phyloP scores from a whole-genome alignment of 2,113 vertebrate species.

The Cryptomyrus ogoouensis region DNA sequence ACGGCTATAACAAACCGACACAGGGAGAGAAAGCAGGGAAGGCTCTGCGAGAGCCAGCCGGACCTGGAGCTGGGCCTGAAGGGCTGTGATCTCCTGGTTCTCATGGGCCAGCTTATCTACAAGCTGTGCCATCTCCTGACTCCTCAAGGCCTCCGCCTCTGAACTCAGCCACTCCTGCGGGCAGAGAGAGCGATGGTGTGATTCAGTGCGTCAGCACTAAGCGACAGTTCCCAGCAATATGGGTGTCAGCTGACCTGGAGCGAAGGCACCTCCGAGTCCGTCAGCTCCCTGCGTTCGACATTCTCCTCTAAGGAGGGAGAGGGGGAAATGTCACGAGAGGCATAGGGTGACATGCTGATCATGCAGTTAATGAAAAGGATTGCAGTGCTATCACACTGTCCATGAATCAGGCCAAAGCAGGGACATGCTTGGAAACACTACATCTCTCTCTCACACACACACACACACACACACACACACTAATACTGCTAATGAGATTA shows the following conservation, averaged over 20 bases:
- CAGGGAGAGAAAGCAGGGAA: background rate
- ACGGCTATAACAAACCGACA: background rate
- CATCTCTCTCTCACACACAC: background rate
- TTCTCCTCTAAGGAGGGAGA: slow-evolving; percentile 28
- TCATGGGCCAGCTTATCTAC: slow-evolving; percentile 83
- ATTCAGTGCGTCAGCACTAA: background rate
- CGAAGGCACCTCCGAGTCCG: slow-evolving; percentile 5
- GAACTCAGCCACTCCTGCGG: slow-evolving; percentile 43
- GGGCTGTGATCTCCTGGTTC: slow-evolving; percentile 78
- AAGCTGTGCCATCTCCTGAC: slow-evolving; percentile 61
- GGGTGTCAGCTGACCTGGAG: slow-evolving; percentile 28
- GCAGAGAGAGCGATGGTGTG: background rate
- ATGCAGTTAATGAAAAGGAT: background rate
- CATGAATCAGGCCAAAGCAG: background rate
- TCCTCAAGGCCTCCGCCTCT: slow-evolving; percentile 29
- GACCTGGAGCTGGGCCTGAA: slow-evolving; percentile 80
- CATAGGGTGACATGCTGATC: background rate
- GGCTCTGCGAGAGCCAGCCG: background rate
- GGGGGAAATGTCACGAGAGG: background rate
- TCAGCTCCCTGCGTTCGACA: slow-evolving; percentile 34
- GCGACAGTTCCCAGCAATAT: background rate
- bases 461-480: background rate
- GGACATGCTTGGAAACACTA: background rate
- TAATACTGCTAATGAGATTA: background rate
- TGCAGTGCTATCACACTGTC: background rate